Conservation (phyloP, 2,113 vertebrate genomes). For the Argyrosomus japonicus region DNA sequence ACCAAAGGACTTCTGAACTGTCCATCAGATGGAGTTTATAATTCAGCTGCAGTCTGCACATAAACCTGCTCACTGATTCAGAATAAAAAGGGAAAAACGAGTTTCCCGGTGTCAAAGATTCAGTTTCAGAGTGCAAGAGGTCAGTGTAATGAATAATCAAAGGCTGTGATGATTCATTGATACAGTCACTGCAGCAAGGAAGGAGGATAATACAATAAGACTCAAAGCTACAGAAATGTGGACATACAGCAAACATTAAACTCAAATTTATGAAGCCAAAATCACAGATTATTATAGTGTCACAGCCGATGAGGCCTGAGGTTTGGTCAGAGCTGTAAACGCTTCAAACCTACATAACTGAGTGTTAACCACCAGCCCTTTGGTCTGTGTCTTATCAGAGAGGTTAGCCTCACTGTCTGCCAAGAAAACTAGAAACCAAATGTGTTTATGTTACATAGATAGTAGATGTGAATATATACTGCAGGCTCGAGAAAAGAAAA, state of each 20-base stretch:
- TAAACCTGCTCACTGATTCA: constrained; percentile 19
- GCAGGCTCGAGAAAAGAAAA: constrained; percentile 27
- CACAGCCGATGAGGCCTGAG: not conserved
- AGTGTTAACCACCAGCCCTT: constrained; percentile 37
- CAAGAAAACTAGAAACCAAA: constrained; percentile 38
- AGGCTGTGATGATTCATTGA: constrained; percentile 22
- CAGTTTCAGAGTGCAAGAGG: constrained; percentile 20
- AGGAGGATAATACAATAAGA: not conserved
- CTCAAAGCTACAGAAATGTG: not conserved
- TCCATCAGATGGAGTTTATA: constrained; percentile 6
- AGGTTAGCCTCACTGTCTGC: not conserved
- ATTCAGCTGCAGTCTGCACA: constrained; percentile 28
- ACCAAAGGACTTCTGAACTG: too few species aligned
- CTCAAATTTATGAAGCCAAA: not conserved
- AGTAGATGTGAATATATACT: not conserved
- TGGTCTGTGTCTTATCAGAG: constrained; percentile 40
- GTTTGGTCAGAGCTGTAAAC: constrained; percentile 7
- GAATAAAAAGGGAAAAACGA: constrained; percentile 12
- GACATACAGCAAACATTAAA: not conserved
- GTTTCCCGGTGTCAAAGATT: constrained; percentile 25
- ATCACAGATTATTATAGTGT: not conserved
- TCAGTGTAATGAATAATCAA: constrained; percentile 50
- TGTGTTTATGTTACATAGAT: constrained; percentile 1
- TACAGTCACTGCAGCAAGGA: constrained; percentile 11
- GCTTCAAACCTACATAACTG: not conserved